Conservation (phyloP, 2,113 vertebrate genomes). For the Sylvietta virens region DNA sequence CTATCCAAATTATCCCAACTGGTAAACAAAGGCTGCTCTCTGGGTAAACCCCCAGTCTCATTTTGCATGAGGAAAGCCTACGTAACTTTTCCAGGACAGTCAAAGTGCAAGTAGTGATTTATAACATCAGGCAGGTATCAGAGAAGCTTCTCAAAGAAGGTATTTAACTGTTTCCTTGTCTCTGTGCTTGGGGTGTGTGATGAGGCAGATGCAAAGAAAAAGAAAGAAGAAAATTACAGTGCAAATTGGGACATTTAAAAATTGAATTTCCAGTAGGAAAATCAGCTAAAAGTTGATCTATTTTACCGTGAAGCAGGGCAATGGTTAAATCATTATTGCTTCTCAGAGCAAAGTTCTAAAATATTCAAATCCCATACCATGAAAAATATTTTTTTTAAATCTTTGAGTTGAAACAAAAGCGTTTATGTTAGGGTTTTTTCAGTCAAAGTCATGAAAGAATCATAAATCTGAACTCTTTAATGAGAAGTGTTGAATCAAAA, state of each 20-base stretch:
- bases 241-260: neutral
- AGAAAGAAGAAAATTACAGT: neutral
- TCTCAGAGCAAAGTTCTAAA: neutral
- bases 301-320: neutral
- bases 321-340: neutral
- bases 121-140: neutral
- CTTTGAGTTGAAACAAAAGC: neutral
- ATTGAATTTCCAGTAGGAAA: neutral
- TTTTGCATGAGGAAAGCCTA: neutral
- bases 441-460: neutral
- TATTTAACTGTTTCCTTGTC: neutral
- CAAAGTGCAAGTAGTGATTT: neutral
- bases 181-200: rapidly evolving
- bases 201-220: neutral
- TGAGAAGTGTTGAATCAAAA: neutral
- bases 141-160: neutral
- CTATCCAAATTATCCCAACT: neutral
- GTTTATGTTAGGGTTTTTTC: neutral
- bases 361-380: neutral
- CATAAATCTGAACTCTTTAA: neutral
- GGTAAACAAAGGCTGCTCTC: neutral
- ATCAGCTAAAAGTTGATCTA: neutral
- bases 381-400: neutral
- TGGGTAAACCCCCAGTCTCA: neutral
- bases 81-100: neutral